These are phyloP conservation scores for Vulpes vulpes DNA, from an alignment of 2,113 vertebrate genomes.

Conservation along the genomic window DNA sequence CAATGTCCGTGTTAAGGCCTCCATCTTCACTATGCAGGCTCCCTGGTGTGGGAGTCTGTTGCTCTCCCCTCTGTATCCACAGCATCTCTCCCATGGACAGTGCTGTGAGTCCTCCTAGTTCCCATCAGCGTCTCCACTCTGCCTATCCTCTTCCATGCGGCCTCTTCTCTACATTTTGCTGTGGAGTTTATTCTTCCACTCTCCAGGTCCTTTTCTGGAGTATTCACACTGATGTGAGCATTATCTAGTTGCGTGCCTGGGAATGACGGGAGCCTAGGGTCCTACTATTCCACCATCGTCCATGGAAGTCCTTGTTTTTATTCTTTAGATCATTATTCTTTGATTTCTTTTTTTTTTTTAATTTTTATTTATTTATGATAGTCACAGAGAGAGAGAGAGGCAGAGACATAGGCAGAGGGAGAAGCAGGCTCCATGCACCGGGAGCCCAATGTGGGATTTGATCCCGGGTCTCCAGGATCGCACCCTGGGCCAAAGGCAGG, in stretches of 20 bases:
- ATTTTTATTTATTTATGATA: no score
- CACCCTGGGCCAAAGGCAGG: no score
- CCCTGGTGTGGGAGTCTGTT: background rate
- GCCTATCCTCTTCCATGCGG: background rate
- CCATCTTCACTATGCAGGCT: accelerated
- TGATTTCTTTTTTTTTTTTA: background rate
- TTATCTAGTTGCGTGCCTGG: background rate
- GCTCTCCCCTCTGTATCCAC: background rate
- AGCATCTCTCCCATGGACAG: accelerated
- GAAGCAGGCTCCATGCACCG: no score
- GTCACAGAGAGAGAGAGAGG: no score
- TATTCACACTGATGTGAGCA: background rate
- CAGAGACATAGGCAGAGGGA: no score
- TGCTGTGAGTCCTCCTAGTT: background rate
- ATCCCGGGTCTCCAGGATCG: no score
- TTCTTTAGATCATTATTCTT: background rate
- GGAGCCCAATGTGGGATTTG: no score
- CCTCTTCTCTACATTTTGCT: background rate
- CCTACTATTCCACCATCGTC: background rate
- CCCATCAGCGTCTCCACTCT: background rate
- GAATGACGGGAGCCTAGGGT: background rate
- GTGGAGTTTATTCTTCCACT: background rate
- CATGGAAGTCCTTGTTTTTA: background rate
- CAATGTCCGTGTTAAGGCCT: background rate
- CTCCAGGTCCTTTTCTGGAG: background rate